A percentile compares a stretch with the other conserved stretches of the same genome.
Conservation (phyloP, 1,140 invertebrate genomes). For the Mycetomoellerius zeteki region DNA sequence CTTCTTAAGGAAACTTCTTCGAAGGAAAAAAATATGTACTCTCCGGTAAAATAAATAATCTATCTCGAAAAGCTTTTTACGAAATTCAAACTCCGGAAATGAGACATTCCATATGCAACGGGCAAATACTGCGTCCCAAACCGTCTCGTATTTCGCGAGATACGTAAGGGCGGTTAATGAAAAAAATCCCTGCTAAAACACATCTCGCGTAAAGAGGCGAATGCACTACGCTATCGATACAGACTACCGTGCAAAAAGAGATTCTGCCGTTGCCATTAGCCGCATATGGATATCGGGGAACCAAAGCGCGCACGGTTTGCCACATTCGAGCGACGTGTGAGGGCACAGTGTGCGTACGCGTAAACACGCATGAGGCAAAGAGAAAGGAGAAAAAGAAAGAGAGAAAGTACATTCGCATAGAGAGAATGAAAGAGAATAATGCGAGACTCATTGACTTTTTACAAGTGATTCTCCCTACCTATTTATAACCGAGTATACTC, state of each 20-base stretch:
- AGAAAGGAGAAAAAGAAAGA: neutral
- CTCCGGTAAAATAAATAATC: neutral
- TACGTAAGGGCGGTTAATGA: constrained; percentile 31
- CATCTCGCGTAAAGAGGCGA: constrained; percentile 39
- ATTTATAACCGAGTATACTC: constrained; percentile 30
- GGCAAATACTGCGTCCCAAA: neutral
- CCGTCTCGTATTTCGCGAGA: constrained; percentile 21
- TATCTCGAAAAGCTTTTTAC: neutral
- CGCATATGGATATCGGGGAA: constrained; percentile 51
- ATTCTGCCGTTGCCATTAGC: constrained; percentile 51
- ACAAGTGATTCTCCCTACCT: constrained; percentile 12
- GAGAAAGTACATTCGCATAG: neutral
- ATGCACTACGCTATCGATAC: constrained; percentile 56
- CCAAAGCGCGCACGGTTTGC: constrained; percentile 50
- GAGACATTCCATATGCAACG: constrained; percentile 33
- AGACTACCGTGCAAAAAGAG: constrained; percentile 56
- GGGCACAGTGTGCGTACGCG: constrained; percentile 18
- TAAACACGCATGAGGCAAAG: constrained; percentile 9
- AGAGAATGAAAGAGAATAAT: neutral
- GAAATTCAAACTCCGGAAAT: constrained; percentile 18
- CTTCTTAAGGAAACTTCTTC: neutral
- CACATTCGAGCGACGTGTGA: constrained; percentile 34
- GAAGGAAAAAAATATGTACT: neutral
- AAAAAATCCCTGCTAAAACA: constrained; percentile 35
- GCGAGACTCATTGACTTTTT: constrained; percentile 49